A percentile compares a stretch with the other conserved stretches of the same genome.
These are phyloP conservation scores for Picathartes gymnocephalus DNA, from an alignment of 2,113 vertebrate species.

Conservation along the genomic window DNA sequence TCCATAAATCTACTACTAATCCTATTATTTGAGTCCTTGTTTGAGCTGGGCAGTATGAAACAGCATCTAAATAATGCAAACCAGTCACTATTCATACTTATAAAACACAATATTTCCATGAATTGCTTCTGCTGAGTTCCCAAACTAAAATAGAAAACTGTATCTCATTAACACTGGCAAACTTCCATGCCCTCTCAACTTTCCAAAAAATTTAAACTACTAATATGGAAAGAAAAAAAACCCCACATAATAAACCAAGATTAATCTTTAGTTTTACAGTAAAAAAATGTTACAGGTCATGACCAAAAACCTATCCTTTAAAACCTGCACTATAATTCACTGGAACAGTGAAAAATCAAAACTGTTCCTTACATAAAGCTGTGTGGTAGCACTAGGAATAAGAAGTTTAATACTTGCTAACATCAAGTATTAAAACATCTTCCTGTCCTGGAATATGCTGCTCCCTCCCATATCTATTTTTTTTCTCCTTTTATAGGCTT, in stretches of 20 bases:
- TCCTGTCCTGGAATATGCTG: background rate
- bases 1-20: background rate
- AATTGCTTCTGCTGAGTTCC: background rate
- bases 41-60: background rate
- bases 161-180: background rate
- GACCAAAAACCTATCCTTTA: background rate
- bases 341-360: background rate
- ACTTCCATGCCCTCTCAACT: background rate
- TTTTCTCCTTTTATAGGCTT: background rate
- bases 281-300: background rate
- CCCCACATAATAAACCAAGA: background rate
- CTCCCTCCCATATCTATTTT: background rate
- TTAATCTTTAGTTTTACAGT: background rate
- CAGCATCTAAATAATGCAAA: background rate
- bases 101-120: background rate
- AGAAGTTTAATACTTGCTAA: fast-evolving
- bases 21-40: background rate
- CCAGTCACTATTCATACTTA: background rate
- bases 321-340: background rate
- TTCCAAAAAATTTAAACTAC: background rate
- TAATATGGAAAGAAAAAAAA: background rate
- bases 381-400: background rate
- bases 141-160: conserved; percentile 27
- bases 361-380: background rate
- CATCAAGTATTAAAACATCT: background rate